Base-by-base conservation (phyloP, 2,797 vertebrate species). In the Merluccius polli region DNA sequence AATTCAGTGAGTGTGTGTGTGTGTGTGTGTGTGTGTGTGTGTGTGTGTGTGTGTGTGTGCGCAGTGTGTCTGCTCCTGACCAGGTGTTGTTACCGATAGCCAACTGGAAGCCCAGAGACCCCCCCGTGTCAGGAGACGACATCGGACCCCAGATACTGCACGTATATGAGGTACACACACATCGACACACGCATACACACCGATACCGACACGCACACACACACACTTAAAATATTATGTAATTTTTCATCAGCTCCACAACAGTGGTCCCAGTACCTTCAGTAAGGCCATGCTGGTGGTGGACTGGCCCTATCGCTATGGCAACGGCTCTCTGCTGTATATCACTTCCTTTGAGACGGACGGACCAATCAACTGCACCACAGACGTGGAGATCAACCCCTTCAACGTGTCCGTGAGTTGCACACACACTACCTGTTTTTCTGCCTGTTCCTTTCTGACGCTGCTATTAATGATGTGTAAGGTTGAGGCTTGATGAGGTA, bases 331-430 rank as follows among this genome's bases (percentile, higher is more conserved):
- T 0, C 87, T 99, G 78, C 84, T 99, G 79, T 98, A 96, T 84
- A 94, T 98, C 83, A 94, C 92, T 68, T 92, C 93, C 71, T 96
- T 93, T 16, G 95, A 97, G 33, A 95, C 96, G 0, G 97, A 98
- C 11, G 97, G 97, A 1, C 95, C 96, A 30, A 97, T 99, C 95
- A 97, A 96, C 90, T 99, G 97, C 85, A 96, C 94, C 83, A 94
- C 94, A 0, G 94, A 96, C 81, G 85, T 89, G 70, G 93, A 95
- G 85, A 95, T 99, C 90, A 98, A 99, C 87, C 95, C 96, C 0
- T 81, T 97, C 80, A 96, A 95, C 70, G 93, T 99, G 73, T 94
- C 96, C 81, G 96, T 98, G 87, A 87, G 91, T 79, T 1, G 2
- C 36, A 18, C 24, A 0, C 68, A 16, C 41, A 15, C 70, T 18